Evolutionary conservation across 2,888 invertebrate species (phyloP), one percentile per base, ranked within the genome.

Genomic region (Tetanocera ferruginea): DNA sequence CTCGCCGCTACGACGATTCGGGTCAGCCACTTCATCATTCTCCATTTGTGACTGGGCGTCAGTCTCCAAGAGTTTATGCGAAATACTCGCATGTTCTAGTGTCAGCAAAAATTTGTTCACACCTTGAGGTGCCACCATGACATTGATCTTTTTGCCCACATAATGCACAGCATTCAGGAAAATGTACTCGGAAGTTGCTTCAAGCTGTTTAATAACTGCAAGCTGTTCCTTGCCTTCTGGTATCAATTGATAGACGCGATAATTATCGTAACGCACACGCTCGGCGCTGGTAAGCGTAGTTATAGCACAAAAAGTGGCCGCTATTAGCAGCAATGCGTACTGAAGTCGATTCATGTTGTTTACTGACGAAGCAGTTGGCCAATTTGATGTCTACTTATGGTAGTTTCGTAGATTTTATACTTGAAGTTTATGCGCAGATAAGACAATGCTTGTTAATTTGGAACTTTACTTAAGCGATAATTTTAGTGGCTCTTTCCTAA

Each of bases 241-340:
- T 28, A 87, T 85, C 2, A 94, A 86, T 84, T 92, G 91, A 81
- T 91, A 93, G 31, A 94, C 91, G 31, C 91, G 91, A 80, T 92
- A 92, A 14, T 92, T 91, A 74, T 92, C 90, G 84, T 91, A 94
- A 60, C 86, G 84, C 11, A 81, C 74, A 23, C 83, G 83, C 31
- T 76, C 79, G 70, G 79, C 71, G 69, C 72, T 78, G 17, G 76
- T 71, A 9, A 77, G 34, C n/a, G 76, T 72, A 25, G 73, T 1
- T 5, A 79, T 55, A 69, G 77, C 62, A 70, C 80, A 80, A 77
- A 28, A 80, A 78, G 76, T 19, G 8, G 57, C 43, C 11, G 76
- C 43, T 25, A 60, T 43, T 14, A 70, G 76, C 62, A 76, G 23
- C 49, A 80, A 51, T 57, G 69, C 72, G 34, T 19, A 52, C 2